These are phyloP conservation scores for Stenolophus ochropezus DNA, from an alignment of 2,888 invertebrate genomes.

Conservation along the genomic window DNA sequence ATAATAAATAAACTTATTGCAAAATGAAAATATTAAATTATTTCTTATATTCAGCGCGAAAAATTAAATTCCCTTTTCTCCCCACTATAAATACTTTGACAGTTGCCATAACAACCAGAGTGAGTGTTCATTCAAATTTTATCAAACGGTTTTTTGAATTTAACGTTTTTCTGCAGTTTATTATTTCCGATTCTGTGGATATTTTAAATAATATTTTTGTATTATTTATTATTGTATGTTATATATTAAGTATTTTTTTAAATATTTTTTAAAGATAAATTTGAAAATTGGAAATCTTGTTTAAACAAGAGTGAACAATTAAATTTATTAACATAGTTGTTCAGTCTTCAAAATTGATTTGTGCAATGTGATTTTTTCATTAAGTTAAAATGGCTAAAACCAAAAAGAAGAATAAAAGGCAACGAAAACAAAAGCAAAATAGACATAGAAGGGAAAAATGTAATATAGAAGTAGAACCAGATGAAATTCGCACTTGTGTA, in stretches of 20 bases:
- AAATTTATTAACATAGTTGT: background rate
- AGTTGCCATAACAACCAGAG: constrained; percentile 24
- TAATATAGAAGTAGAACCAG: constrained; percentile 8
- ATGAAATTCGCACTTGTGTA: constrained; percentile 45
- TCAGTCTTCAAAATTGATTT: background rate
- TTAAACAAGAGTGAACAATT: constrained; percentile 21
- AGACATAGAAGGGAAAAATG: background rate
- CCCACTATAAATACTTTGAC: background rate
- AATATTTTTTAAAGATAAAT: constrained; percentile 5
- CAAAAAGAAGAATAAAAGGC: constrained; percentile 39
- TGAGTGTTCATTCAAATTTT: constrained; percentile 46
- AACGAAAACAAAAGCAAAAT: constrained; percentile 2
- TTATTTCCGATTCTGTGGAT: background rate
- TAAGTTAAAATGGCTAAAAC: constrained; percentile 52
- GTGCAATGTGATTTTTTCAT: constrained; percentile 17
- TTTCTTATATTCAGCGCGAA: background rate
- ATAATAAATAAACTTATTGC: background rate
- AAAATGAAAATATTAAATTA: background rate
- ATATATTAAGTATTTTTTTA: background rate
- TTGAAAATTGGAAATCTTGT: constrained; percentile 4
- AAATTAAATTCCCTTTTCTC: constrained; percentile 13
- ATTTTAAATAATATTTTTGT: background rate
- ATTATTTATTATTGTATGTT: background rate
- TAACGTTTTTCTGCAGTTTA: constrained; percentile 16
- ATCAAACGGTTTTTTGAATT: constrained; percentile 41